Evolutionary conservation across 1,140 invertebrate genomes (phyloP).

Genomic region (Paraescarpia echinospica): DNA sequence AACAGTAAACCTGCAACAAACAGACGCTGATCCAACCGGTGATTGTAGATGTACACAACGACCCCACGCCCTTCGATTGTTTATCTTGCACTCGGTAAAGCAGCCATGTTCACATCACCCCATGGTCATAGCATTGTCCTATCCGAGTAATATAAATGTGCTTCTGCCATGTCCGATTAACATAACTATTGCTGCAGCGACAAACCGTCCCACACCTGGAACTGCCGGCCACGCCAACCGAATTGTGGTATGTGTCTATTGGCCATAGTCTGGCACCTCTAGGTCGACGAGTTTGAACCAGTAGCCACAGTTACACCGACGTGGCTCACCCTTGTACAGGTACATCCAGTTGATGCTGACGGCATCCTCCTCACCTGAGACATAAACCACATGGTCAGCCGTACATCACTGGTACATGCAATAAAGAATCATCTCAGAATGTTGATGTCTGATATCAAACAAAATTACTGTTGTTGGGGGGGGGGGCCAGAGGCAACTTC

Average conservation of each 20-base stretch:
- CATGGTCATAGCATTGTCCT: background rate
- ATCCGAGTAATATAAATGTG: background rate
- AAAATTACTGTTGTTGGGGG: too few relatives aligned
- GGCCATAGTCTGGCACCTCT: slow-evolving; percentile 14
- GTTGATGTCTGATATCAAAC: too few relatives aligned
- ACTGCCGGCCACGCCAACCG: background rate
- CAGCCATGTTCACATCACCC: background rate
- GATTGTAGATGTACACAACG: background rate
- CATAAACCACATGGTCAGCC: slow-evolving; percentile 16
- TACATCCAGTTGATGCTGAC: slow-evolving; percentile 90
- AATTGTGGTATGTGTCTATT: slow-evolving; percentile 10
- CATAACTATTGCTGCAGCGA: background rate
- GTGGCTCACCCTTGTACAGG: slow-evolving; percentile 82
- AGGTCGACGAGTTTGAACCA: slow-evolving; percentile 83
- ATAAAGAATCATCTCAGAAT: too few relatives aligned
- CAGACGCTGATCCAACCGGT: background rate
- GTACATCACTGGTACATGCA: background rate
- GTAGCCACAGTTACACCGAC: slow-evolving; percentile 91
- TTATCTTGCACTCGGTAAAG: background rate
- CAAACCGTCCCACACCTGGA: background rate
- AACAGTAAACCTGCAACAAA: slow-evolving; percentile 5
- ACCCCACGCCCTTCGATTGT: background rate
- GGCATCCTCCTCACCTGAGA: slow-evolving; percentile 79
- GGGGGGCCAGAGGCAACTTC: too few relatives aligned
- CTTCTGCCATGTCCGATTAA: background rate